A percentile compares a stretch with the other conserved stretches of the same genome.
These are phyloP conservation scores for Drosophila littoralis DNA, from an alignment of 1,140 invertebrate species.

Conservation along the genomic window DNA sequence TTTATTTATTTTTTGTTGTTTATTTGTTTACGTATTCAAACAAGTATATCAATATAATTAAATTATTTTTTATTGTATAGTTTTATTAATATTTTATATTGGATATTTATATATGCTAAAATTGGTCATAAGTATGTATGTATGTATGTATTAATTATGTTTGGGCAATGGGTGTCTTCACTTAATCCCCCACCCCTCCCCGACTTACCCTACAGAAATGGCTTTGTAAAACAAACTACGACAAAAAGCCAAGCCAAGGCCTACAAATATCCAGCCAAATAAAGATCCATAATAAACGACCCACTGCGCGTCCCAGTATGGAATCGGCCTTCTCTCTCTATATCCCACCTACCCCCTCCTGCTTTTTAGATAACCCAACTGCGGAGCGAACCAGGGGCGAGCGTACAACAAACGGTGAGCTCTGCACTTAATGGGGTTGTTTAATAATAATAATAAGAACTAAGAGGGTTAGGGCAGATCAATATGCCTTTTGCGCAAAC, in stretches of 20 bases:
- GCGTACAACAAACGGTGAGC: conserved; percentile 7
- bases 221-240: conserved; percentile 49
- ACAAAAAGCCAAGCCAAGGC: conserved; percentile 35
- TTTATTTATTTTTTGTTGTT: too few species aligned
- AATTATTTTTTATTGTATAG: background rate
- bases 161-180: background rate
- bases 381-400: conserved; percentile 15
- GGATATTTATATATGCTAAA: too few species aligned
- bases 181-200: background rate
- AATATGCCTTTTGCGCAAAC: conserved; percentile 62
- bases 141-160: too few species aligned
- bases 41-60: background rate
- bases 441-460: conserved; percentile 68
- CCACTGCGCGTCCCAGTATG: conserved; percentile 34
- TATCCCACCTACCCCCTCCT: background rate
- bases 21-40: background rate
- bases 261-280: conserved; percentile 17
- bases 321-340: conserved; percentile 11
- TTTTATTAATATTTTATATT: background rate
- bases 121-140: too few species aligned
- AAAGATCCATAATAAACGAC: conserved; percentile 17
- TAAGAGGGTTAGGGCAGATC: conserved; percentile 64
- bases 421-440: conserved; percentile 73
- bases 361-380: conserved; percentile 59
- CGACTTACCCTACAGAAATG: conserved; percentile 34